Percentiles rank a stretch among this genome's conserved stretches.
Evolutionary conservation across 2,113 vertebrate genomes (phyloP).

Genomic region (Corapipo altera): DNA sequence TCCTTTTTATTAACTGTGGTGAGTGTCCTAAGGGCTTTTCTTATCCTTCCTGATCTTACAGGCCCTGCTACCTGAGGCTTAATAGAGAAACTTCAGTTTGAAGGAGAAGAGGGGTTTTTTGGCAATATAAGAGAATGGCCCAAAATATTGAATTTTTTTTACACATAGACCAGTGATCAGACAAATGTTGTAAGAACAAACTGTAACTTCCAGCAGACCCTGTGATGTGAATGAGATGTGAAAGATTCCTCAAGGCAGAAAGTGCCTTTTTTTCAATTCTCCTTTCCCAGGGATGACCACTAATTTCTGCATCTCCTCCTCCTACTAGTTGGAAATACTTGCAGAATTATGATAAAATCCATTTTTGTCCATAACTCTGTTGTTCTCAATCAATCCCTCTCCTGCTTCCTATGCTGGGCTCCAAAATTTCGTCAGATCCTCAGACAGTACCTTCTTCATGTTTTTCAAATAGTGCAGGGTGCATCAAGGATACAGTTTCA

Average conservation of each 20-base stretch:
- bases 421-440: not conserved
- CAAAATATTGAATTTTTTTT: not conserved
- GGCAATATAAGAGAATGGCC: not conserved
- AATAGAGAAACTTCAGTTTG: not conserved
- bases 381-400: not conserved
- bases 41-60: not conserved
- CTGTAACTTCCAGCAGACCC: not conserved
- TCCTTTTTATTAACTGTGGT: not conserved
- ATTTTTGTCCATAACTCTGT: not conserved
- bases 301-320: not conserved
- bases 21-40: not conserved
- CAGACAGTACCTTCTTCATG: not conserved
- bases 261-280: not conserved
- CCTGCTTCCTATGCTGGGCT: not conserved
- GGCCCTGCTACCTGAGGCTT: not conserved
- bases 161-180: not conserved
- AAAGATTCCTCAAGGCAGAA: conserved; percentile 28
- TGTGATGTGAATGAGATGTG: not conserved
- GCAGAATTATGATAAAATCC: not conserved
- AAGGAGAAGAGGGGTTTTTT: not conserved
- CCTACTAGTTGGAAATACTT: not conserved
- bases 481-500: not conserved
- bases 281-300: not conserved
- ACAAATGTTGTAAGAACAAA: not conserved
- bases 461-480: not conserved